A percentile compares a stretch with the other conserved stretches of the same genome.
Conservation (phyloP, 2,797 vertebrate species). For the Bovichtus diacanthus region DNA sequence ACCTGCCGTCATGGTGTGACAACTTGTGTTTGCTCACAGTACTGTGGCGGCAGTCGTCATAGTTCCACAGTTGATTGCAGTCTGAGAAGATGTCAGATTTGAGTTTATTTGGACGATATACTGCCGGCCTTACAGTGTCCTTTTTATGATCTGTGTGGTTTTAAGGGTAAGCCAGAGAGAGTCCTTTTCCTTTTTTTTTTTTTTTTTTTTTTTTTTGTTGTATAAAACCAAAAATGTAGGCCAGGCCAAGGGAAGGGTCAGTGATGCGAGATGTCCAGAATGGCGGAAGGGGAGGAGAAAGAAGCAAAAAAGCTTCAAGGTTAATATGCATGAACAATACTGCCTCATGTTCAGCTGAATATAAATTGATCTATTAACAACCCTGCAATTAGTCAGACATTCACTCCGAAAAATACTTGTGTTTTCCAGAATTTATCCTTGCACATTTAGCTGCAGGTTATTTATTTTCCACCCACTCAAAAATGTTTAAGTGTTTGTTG, state of each 20-base stretch:
- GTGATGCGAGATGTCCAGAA: constrained; percentile 21
- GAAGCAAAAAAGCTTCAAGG: constrained; percentile 12
- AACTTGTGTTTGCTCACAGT: constrained; percentile 33
- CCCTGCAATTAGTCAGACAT: constrained; percentile 6
- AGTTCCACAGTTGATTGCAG: constrained; percentile 7
- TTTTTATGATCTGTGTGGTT: constrained; percentile 20
- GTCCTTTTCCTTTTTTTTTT: neutral
- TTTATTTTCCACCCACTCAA: neutral
- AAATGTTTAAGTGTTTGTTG: neutral
- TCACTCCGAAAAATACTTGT: neutral
- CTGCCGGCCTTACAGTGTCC: neutral
- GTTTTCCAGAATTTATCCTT: neutral
- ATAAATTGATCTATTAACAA: constrained; percentile 9
- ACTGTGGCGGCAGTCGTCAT: constrained; percentile 6
- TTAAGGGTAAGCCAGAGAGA: neutral
- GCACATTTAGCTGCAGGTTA: neutral
- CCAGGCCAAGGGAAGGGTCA: constrained; percentile 45
- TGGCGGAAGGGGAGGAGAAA: constrained; percentile 30
- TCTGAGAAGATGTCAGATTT: constrained; percentile 11
- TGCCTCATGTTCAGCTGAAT: constrained; percentile 17
- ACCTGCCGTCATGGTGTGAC: constrained; percentile 13
- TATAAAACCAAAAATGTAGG: constrained; percentile 53
- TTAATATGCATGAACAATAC: constrained; percentile 20
- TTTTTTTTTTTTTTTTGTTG: neutral
- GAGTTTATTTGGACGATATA: neutral